phyloP scores from a whole-genome alignment of 1,140 invertebrate genomes.

The Drusus annulatus region DNA sequence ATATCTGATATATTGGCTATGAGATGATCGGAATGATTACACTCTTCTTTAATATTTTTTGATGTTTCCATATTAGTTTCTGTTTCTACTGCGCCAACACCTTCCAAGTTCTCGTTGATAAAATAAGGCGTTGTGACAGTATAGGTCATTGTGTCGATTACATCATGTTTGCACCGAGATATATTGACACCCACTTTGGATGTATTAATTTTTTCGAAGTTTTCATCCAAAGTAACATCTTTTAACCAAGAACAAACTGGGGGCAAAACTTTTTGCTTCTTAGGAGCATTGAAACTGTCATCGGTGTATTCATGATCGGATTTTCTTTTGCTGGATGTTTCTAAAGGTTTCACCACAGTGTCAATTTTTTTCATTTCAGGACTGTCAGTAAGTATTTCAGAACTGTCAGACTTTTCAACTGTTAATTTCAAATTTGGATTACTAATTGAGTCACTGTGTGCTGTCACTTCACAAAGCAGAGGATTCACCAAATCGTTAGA shows the following conservation, averaged over 20 bases:
- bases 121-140: constrained; percentile 4
- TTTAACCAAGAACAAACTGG: constrained; percentile 40
- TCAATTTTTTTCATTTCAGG: background rate
- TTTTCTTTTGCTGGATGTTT: constrained; percentile 31
- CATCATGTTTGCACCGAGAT: background rate
- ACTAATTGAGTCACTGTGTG: background rate
- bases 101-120: background rate
- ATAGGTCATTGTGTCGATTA: constrained; percentile 22
- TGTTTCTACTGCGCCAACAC: background rate
- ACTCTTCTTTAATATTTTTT: background rate
- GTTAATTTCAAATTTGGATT: constrained; percentile 27
- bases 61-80: background rate
- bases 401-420: constrained; percentile 26
- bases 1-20: constrained; percentile 43
- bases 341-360: background rate
- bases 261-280: constrained; percentile 34
- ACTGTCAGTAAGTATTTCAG: constrained; percentile 10
- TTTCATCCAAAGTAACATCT: background rate
- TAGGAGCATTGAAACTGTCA: constrained; percentile 9
- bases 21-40: constrained; percentile 6
- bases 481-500: background rate
- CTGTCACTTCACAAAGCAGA: background rate
- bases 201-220: background rate
- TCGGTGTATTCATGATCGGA: constrained; percentile 18
- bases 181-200: background rate